Evolutionary conservation across 2,888 invertebrate genomes (phyloP), one percentile per base, ranked within the genome.

Genomic region (Tenodera sinensis): DNA sequence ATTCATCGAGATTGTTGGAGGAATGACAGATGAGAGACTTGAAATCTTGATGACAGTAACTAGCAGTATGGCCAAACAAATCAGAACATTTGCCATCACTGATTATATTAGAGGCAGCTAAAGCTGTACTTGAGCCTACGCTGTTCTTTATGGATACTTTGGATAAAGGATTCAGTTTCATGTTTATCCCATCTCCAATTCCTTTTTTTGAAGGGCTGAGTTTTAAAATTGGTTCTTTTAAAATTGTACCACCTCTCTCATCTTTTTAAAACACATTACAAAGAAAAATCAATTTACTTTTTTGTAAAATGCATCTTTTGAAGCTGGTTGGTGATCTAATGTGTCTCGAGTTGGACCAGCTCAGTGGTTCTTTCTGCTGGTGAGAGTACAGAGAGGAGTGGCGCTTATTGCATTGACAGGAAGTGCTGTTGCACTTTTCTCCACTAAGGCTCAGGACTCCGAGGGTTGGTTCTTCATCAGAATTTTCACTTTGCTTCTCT

Each of bases 371-470:
- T 0, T 34, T 15, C 34, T 87, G 87, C 15, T 89, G 71, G 25
- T 71, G 54, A 71, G 54, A 71, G 20, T 71, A 71, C 3, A 20
- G 25, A 20, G 84, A 54, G 25, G 86, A 34, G n/a, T 54, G 28
- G 54, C 83, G 84, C 84, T 90, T 91, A 87, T 91, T 91, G 84
- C 92, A 92, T 82, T 91, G 90, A 87, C 92, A 92, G 12, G 91
- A 91, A 27, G 90, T 91, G 88, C 91, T 91, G 9, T 90, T 89
- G 89, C 92, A 92, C 83, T 91, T 90, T 81, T 91, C 91, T n/a
- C 91, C 91, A 83, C 89, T 90, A 30, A 92, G 87, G 83, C 89
- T 88, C 9, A 90, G 87, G 25, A 71, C 54, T 71, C 54, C 54
- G 0, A 71, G 20, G 25, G 54, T 14, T 71, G 54, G 54, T 71